These are phyloP conservation scores for Ptychoptera albimana DNA, from an alignment of 2,888 invertebrate genomes.

Conservation along the genomic window DNA sequence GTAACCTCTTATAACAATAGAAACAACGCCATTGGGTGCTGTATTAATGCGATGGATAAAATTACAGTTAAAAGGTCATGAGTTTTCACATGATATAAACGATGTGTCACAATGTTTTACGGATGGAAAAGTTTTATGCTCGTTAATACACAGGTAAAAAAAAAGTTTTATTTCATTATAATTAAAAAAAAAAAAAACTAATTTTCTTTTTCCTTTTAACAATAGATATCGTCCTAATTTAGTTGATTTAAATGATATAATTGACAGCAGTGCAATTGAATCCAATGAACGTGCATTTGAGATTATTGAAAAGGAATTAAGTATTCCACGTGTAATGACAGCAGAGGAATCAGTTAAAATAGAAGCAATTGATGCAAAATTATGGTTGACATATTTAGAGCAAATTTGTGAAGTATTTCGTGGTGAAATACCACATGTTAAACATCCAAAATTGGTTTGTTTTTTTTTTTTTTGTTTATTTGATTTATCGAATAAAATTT, in stretches of 20 bases:
- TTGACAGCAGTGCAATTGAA: constrained; percentile 43
- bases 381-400: constrained; percentile 62
- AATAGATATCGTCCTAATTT: constrained; percentile 82
- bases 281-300: constrained; percentile 76
- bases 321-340: constrained; percentile 53
- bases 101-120: constrained; percentile 29
- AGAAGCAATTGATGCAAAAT: constrained; percentile 23
- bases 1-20: constrained; percentile 18
- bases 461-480: neutral
- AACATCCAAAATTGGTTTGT: constrained; percentile 54
- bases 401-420: constrained; percentile 83
- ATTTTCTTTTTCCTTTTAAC: neutral
- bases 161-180: neutral
- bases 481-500: neutral
- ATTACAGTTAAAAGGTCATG: constrained; percentile 24
- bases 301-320: constrained; percentile 69
- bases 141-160: constrained; percentile 26
- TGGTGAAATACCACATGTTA: constrained; percentile 75
- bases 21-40: constrained; percentile 22
- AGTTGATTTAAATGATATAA: constrained; percentile 53
- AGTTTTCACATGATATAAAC: constrained; percentile 23
- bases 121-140: constrained; percentile 27
- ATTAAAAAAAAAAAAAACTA: too few relatives aligned
- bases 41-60: constrained; percentile 27
- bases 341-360: constrained; percentile 45